Percentiles rank a stretch among this genome's conserved stretches.
Evolutionary conservation across 1,140 invertebrate genomes (phyloP).

Genomic region (Eueides isabella): DNA sequence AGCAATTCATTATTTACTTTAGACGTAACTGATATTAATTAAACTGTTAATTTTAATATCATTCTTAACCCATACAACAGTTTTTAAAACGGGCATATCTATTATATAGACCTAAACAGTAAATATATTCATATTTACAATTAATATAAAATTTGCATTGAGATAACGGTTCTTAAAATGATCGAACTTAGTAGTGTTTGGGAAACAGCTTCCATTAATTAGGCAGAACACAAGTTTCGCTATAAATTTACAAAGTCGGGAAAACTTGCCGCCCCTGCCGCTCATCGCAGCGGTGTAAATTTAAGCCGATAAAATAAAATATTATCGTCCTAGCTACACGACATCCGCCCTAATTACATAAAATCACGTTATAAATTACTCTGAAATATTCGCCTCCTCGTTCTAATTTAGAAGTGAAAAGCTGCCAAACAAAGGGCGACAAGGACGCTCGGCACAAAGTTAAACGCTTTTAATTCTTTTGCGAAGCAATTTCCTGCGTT

Average conservation of each 20-base stretch:
- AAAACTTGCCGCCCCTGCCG: slow-evolving; percentile 66
- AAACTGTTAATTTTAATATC: neutral
- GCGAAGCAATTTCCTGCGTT: slow-evolving; percentile 59
- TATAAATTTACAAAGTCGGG: slow-evolving; percentile 73
- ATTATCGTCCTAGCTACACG: slow-evolving; percentile 67
- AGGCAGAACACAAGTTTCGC: slow-evolving; percentile 75
- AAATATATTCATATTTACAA: neutral
- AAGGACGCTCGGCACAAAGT: slow-evolving; percentile 61
- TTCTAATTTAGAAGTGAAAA: slow-evolving; percentile 67
- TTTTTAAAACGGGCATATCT: neutral
- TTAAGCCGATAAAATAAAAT: slow-evolving; percentile 80
- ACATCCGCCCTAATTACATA: slow-evolving; percentile 72
- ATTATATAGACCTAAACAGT: neutral
- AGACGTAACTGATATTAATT: slow-evolving; percentile 20
- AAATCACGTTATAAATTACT: slow-evolving; percentile 75
- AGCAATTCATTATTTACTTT: slow-evolving; percentile 33
- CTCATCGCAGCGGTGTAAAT: slow-evolving; percentile 72
- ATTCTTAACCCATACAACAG: neutral
- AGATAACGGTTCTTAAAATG: slow-evolving; percentile 59
- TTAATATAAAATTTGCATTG: neutral
- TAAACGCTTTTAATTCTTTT: slow-evolving; percentile 68
- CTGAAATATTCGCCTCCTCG: slow-evolving; percentile 64
- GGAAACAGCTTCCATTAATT: slow-evolving; percentile 77
- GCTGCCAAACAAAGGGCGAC: slow-evolving; percentile 70
- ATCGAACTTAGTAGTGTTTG: slow-evolving; percentile 44